Base-by-base conservation (phyloP, 2,113 vertebrate genomes). In the Ophthalmolycus amberensis region DNA sequence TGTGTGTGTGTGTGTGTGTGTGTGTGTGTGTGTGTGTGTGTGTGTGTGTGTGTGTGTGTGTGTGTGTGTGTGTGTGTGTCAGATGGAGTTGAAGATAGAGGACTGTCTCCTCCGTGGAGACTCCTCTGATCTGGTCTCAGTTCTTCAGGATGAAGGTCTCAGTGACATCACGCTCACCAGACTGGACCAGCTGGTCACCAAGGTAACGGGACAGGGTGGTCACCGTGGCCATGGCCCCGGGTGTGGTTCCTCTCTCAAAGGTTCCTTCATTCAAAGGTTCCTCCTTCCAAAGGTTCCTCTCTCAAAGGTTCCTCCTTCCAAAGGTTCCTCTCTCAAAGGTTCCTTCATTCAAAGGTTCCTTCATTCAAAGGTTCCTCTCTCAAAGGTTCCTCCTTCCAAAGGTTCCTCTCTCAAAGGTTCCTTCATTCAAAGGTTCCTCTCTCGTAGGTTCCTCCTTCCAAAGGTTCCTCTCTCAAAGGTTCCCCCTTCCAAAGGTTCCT, bases 1-100 rank as follows among this genome's bases (percentile, higher is more conserved):
- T 72, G 6, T 71, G 56, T 32, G 27, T 50, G 32, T 48, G 14
- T 50, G 12, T 64, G 22, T 71, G 12, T 27, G 12, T 42, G 12
- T 40, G 1, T 72, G 6, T 71, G 40, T 32, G 27, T 50, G 22
- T 48, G 22, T 50, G 7, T 64, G 5, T 25, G 5, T 50, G 6
- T 63, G 12, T 66, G 15, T 69, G 18, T 70, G 20, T 67, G 25
- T 27, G 37, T 63, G 34, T 27, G 20, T 62, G n/a, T 54, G 22
- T 63, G 44, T 63, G 22, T 58, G 37, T 64, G 20, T 72, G 18
- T n/a, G 18, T 77, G 12, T 78, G 29, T 77, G 0, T 62, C 46
- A 88, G 90, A 40, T 89, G 50, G 66, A 88, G 79, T 3, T 77
- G 6, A 34, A 67, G 56, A 25, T 93, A 29, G 67, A 90, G 22